Evolutionary conservation across 2,113 vertebrate genomes (phyloP), one percentile per base, ranked within the genome.

Genomic region (Acinonyx jubatus): DNA sequence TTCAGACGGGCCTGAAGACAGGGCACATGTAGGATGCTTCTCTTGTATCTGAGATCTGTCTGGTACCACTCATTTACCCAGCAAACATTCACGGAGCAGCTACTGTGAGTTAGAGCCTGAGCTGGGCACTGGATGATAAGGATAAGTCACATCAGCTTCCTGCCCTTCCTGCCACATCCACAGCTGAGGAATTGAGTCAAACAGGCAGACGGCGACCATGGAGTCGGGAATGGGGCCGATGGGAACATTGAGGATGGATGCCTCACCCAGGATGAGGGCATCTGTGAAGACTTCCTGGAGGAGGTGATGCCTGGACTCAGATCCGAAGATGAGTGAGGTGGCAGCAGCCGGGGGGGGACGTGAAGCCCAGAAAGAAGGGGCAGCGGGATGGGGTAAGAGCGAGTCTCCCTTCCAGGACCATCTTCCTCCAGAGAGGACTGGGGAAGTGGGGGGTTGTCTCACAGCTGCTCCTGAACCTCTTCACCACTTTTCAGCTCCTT

Each of bases 281-380:
- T 33, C 55, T 33, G 41, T 50, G 88, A 73, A 74, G 83, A 57
- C 85, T 68, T 88, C 71, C 48, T 73, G 55, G 92, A 90, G 84
- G 80, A 90, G 74, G 52, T 85, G 66, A 52, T 27, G 0, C 33
- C 33, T 97, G 31, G 69, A 33, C 25, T 84, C 1, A 45, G 38
- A 61, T 68, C 63, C 48, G 69, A 94, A 55, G 79, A 74, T 36
- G 31, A 66, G 2, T 0, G 36, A 66, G 79, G 23, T 63, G n/a
- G 41, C 7, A 7, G 74, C 57, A 61, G 36, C 31, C 27, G 41
- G 55, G 65, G 36, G 61, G 38, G 65, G 71, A 61, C 66, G 61
- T 27, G 3, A 25, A 74, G 65, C 25, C 38, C 5, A 3, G 33
- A 41, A 66, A 63, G 79, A 90, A 33, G 68, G 63, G 76, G 89